phyloP scores from a whole-genome alignment of 2,113 vertebrate genomes.

The Erinaceus europaeus region DNA sequence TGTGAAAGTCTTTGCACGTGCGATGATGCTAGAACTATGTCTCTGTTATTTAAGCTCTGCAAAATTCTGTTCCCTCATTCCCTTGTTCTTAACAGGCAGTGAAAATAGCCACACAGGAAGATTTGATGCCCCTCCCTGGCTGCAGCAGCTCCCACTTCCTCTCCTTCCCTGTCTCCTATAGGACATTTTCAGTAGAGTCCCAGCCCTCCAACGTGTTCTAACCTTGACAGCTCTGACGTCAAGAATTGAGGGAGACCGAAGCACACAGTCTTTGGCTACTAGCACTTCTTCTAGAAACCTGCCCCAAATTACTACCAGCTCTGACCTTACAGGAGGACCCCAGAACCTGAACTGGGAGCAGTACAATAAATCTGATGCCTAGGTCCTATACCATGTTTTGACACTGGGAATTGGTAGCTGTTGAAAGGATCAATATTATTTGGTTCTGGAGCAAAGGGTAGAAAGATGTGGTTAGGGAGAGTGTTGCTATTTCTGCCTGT shows the following conservation, averaged over 20 bases:
- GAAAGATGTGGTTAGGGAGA: neutral
- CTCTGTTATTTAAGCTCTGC: neutral
- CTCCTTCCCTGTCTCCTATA: neutral
- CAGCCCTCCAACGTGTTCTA: neutral
- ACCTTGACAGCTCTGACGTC: conserved; percentile 4
- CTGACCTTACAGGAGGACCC: neutral
- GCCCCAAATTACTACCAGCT: neutral
- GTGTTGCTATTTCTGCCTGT: neutral
- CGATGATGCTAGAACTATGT: neutral
- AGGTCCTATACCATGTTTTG: neutral
- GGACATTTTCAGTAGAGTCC: neutral
- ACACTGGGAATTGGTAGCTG: neutral
- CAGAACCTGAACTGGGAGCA: neutral
- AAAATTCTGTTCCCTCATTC: conserved; percentile 1
- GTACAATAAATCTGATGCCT: neutral
- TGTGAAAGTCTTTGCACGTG: neutral
- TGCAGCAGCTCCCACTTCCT: neutral
- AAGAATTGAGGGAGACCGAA: neutral
- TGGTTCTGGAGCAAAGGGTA: neutral
- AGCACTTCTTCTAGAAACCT: conserved; percentile 17
- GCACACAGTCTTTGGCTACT: neutral
- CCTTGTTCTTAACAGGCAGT: neutral
- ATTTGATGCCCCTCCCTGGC: neutral
- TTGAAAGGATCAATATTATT: neutral
- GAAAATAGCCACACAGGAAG: conserved; percentile 32